Evolutionary conservation across 1,140 invertebrate genomes (phyloP), one percentile per base, ranked within the genome.

Genomic region (Aphelenchoides avenae): DNA sequence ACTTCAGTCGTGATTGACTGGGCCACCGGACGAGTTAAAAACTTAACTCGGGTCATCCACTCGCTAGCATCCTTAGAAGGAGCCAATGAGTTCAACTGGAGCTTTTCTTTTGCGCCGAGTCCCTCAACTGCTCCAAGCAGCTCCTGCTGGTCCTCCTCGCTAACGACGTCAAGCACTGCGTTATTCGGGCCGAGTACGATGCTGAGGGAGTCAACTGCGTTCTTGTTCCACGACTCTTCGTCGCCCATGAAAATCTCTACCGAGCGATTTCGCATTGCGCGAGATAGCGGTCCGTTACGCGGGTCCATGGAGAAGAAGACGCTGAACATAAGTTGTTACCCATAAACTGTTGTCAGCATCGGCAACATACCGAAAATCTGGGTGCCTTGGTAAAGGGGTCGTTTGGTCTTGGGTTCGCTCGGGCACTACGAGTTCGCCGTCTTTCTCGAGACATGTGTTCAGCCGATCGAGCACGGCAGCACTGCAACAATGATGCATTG

Each of bases 221-320:
- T 54, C 13, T 20, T 41, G 36, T 18, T 27, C 52, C 52, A 53
- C 15, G 18, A 9, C 24, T 18, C 2, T 6, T 31, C 37, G n/a
- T 46, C 7, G 3, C 22, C n/a, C 27, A 57, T 75, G 37, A 95
- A 77, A 61, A 98, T 87, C 81, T 98, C 94, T 0, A 97, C 84
- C 3, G 92, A 91, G 76, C 94, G 83, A 77, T 99, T 99, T 56
- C 92, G 84, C 93, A 98, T 97, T 0, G 94, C 93, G 72, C 92
- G 84, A 3, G 94, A 99, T 53, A 99, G 88, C 79, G 94, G 89
- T 0, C 91, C 93, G 81, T 89, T 86, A 68, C 85, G 86, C 0
- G 92, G 89, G 81, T 98, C 87, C 85, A 96, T 90, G 0, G 90
- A 87, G 31, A 99, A 83, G 75, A 98, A 93, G 15, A 97, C 81